These are phyloP conservation scores for Macropis europaea DNA, from an alignment of 2,888 invertebrate genomes.

Conservation along the genomic window DNA sequence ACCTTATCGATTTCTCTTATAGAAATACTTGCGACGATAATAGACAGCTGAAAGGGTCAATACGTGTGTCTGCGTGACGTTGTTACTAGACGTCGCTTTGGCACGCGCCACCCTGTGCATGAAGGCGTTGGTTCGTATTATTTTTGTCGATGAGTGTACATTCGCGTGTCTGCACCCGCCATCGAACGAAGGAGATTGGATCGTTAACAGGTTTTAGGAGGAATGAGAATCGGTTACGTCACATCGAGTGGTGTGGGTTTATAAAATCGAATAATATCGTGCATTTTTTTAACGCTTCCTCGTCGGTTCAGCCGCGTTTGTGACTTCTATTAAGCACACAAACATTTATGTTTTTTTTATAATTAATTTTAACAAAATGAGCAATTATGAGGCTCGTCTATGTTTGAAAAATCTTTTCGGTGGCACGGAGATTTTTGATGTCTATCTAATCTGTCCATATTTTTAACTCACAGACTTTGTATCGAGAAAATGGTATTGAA, in stretches of 20 bases:
- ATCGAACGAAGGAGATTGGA: slow-evolving; percentile 27
- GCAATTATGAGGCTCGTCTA: too few species aligned
- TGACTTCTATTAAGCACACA: too few species aligned
- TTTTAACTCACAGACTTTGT: too few species aligned
- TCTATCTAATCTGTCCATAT: too few species aligned
- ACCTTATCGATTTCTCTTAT: slow-evolving; percentile 43
- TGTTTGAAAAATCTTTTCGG: too few species aligned
- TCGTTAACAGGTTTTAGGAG: slow-evolving; percentile 48
- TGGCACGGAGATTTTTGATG: too few species aligned
- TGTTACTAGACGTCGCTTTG: not conserved
- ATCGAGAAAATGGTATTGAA: too few species aligned
- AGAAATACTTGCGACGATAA: slow-evolving; percentile 19
- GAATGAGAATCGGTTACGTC: slow-evolving; percentile 27
- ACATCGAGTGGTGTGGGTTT: not conserved
- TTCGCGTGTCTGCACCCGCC: slow-evolving; percentile 31
- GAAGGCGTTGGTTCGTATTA: slow-evolving; percentile 32
- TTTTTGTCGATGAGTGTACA: slow-evolving; percentile 52
- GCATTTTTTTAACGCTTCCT: not conserved
- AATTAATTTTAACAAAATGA: too few species aligned
- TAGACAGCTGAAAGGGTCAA: slow-evolving; percentile 14
- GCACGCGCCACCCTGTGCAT: slow-evolving; percentile 2
- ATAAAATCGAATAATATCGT: slow-evolving; percentile 5
- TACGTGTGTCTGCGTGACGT: not conserved
- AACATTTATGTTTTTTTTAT: too few species aligned
- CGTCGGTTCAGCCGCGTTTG: not conserved